A percentile compares a stretch with the other conserved stretches of the same genome.
Evolutionary conservation across 2,888 invertebrate species (phyloP).

Genomic region (Desoria tigrina): DNA sequence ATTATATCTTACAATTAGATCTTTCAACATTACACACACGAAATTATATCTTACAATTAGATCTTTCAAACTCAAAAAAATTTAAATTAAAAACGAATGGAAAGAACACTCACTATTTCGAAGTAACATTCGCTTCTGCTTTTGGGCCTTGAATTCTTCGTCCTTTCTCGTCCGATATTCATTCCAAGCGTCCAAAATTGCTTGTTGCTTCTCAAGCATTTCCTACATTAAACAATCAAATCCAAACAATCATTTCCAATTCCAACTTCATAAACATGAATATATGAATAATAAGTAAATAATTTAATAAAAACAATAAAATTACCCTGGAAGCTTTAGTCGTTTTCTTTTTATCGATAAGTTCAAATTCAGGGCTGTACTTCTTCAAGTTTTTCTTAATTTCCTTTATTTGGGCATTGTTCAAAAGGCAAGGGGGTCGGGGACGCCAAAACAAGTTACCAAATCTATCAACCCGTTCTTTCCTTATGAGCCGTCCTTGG

Average conservation of each 20-base stretch:
- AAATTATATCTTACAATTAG: too few species aligned
- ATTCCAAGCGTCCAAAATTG: constrained; percentile 81
- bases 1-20: not conserved
- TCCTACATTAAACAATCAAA: constrained; percentile 63
- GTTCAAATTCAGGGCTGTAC: constrained; percentile 92
- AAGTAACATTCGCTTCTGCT: constrained; percentile 77
- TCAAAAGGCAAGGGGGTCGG: constrained; percentile 80
- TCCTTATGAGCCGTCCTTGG: constrained; percentile 76
- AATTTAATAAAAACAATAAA: constrained; percentile 12
- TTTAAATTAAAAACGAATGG: too few species aligned
- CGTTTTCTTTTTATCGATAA: constrained; percentile 89
- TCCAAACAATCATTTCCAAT: constrained; percentile 2
- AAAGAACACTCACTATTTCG: constrained; percentile 71
- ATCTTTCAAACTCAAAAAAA: too few species aligned
- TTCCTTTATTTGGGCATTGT: constrained; percentile 84
- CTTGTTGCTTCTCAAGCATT: constrained; percentile 85
- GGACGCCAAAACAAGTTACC: constrained; percentile 96
- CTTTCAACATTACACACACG: not conserved
- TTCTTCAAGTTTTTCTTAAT: constrained; percentile 97
- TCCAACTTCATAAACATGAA: constrained; percentile 18
- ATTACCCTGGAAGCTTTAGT: constrained; percentile 81
- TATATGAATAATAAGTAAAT: constrained; percentile 15
- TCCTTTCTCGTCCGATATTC: constrained; percentile 75
- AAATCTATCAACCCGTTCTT: constrained; percentile 88
- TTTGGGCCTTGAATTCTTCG: constrained; percentile 74